A percentile compares a stretch with the other conserved stretches of the same genome.
These are phyloP conservation scores for Papio anubis DNA, from an alignment of 2,113 vertebrate genomes.

Conservation along the genomic window DNA sequence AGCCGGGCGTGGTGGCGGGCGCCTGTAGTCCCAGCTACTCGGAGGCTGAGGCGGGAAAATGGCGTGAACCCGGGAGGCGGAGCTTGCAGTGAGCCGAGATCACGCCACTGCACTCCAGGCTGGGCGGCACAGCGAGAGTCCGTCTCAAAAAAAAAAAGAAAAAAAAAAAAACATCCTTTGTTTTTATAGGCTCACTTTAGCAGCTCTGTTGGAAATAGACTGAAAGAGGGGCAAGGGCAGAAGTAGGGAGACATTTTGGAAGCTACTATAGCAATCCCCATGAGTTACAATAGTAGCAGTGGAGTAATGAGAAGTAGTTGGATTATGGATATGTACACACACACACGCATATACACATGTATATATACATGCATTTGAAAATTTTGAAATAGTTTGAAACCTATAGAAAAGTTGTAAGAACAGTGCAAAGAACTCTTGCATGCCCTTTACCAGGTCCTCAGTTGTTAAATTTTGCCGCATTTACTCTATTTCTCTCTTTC, in stretches of 20 bases:
- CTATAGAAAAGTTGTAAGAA: background rate
- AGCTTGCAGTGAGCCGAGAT: no score
- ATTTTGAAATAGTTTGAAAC: background rate
- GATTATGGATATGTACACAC: background rate
- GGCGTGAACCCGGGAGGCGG: no score
- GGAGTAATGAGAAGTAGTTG: background rate
- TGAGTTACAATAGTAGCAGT: background rate
- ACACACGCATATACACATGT: background rate
- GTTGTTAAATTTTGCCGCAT: background rate
- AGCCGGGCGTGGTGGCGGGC: no score
- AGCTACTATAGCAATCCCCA: background rate
- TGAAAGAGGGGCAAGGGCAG: background rate
- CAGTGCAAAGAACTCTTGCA: background rate
- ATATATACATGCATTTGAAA: background rate
- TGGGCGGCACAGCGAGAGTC: no score
- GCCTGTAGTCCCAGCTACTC: no score
- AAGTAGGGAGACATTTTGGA: background rate
- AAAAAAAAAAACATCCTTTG: background rate
- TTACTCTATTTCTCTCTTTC: background rate
- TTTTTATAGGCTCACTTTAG: background rate
- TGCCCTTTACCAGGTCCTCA: background rate
- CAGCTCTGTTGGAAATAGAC: background rate
- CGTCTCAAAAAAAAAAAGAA: no score
- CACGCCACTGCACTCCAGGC: no score
- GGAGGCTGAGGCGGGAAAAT: no score